phyloP scores from a whole-genome alignment of 1,140 invertebrate species.

The Brachionus paranguensis region DNA sequence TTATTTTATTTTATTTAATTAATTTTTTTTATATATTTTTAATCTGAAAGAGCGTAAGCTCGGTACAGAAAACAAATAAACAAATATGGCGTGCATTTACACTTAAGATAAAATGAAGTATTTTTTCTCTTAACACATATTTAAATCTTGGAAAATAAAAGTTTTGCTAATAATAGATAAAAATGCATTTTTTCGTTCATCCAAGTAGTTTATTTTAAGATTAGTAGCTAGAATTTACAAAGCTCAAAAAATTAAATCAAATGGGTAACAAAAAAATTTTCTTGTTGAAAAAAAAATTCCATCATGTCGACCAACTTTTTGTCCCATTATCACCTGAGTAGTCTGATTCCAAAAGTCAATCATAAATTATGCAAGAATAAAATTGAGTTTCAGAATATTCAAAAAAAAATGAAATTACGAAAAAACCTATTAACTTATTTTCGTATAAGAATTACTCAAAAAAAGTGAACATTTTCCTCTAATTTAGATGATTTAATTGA shows the following conservation, averaged over 20 bases:
- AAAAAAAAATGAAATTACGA: background rate
- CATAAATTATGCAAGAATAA: background rate
- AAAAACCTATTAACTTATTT: background rate
- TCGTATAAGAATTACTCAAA: background rate
- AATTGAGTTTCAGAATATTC: background rate
- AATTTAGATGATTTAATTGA: background rate
- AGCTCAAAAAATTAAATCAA: background rate
- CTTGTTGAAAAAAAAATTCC: too few relatives aligned
- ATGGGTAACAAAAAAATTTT: too few relatives aligned
- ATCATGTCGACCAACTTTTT: background rate
- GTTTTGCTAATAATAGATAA: background rate
- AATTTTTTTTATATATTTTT: too few relatives aligned
- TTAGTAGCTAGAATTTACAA: background rate
- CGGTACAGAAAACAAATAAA: too few relatives aligned
- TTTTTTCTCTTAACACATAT: too few relatives aligned
- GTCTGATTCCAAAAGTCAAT: background rate
- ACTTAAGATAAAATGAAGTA: too few relatives aligned
- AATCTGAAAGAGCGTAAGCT: too few relatives aligned
- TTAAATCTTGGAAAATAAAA: background rate
- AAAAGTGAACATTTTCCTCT: background rate
- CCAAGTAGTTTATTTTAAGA: background rate
- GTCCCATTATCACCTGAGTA: background rate
- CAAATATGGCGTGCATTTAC: too few relatives aligned
- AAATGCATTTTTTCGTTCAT: background rate
- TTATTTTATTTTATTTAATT: too few relatives aligned